Conservation (phyloP, 2,797 vertebrate species). For the Gastrophryne carolinensis region DNA sequence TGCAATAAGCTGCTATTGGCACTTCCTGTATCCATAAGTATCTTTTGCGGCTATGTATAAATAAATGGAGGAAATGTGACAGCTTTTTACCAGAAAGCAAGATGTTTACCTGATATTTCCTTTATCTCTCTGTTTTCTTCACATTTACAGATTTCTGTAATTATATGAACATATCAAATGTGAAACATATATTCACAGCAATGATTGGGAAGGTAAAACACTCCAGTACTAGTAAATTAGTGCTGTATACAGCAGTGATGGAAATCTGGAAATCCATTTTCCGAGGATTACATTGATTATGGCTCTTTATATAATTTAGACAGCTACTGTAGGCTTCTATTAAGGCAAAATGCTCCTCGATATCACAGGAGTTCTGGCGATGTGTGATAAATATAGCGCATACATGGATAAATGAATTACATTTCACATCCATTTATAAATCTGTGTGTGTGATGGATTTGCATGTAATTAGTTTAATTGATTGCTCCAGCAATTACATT, state of each 20-base stretch:
- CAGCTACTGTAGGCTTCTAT: background rate
- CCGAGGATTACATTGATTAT: background rate
- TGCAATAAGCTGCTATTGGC: no score
- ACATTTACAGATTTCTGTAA: no score
- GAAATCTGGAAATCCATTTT: background rate
- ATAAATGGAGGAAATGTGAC: no score
- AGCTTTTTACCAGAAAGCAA: no score
- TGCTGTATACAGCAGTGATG: background rate
- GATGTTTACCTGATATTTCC: no score
- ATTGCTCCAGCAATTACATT: slow-evolving; percentile 26
- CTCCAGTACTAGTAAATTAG: background rate
- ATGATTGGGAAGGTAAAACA: background rate
- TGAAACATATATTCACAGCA: no score
- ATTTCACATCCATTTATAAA: background rate
- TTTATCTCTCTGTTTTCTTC: no score
- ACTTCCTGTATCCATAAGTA: no score
- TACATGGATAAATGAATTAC: background rate
- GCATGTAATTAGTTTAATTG: slow-evolving; percentile 32
- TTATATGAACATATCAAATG: no score
- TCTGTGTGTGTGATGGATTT: background rate
- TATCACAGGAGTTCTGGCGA: background rate
- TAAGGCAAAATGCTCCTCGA: background rate
- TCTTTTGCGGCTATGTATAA: no score
- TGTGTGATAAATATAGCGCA: background rate
- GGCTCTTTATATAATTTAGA: background rate